Evolutionary conservation across 2,888 invertebrate species (phyloP).

Genomic region (Lithophane semibrunnea): DNA sequence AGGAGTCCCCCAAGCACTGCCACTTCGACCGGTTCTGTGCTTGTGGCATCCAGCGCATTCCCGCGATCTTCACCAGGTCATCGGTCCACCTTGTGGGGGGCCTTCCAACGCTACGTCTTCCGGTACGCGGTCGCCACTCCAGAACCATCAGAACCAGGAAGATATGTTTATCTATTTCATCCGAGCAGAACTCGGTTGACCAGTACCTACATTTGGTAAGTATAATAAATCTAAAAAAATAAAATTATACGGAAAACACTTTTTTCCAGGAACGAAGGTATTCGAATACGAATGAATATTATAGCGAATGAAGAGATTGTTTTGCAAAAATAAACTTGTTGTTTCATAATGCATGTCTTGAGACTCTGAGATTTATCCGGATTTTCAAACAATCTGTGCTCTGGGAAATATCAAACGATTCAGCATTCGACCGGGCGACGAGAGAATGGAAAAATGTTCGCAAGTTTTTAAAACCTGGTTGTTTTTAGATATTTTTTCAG

Average conservation of each 20-base stretch:
- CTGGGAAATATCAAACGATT: neutral
- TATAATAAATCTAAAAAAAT: no score
- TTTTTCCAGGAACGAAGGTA: neutral
- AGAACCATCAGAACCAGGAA: no score
- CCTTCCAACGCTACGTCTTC: no score
- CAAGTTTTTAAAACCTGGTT: neutral
- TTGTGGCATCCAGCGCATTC: no score
- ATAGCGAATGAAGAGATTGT: slow-evolving; percentile 9
- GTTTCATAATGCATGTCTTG: slow-evolving; percentile 23
- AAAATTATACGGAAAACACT: neutral
- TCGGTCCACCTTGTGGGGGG: no score
- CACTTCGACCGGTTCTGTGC: no score
- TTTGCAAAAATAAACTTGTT: slow-evolving; percentile 26
- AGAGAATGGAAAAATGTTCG: neutral
- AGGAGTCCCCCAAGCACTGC: no score
- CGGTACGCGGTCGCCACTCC: no score
- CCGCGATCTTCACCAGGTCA: no score
- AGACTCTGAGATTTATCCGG: slow-evolving; percentile 5
- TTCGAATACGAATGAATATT: neutral
- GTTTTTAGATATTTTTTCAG: neutral
- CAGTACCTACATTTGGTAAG: no score
- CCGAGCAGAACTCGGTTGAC: no score
- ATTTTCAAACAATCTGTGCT: slow-evolving; percentile 6
- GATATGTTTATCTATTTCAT: no score
- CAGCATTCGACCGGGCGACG: neutral